Percentiles rank a stretch among this genome's conserved stretches.
These are phyloP conservation scores for Triplophysa yarkandensis DNA, from an alignment of 2,797 vertebrate genomes.

Conservation along the genomic window DNA sequence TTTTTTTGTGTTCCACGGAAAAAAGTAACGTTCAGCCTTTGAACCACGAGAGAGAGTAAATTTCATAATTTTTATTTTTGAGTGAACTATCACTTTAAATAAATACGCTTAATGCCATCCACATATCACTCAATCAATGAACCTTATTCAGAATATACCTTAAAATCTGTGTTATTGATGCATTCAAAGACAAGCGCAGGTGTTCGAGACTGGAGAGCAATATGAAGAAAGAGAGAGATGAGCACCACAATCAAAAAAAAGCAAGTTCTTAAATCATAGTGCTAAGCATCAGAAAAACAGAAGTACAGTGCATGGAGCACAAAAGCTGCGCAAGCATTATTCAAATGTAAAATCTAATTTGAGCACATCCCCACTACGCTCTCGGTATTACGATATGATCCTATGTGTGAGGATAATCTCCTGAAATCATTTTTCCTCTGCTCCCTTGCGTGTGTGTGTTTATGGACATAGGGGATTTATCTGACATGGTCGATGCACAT, in stretches of 20 bases:
- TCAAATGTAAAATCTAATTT: constrained; percentile 7
- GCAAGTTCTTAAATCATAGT: constrained; percentile 10
- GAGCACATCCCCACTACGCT: background rate
- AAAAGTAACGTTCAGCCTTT: no score
- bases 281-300: constrained; percentile 19
- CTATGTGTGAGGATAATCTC: background rate
- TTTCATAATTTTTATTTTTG: no score
- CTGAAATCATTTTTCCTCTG: background rate
- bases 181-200: constrained; percentile 99
- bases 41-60: no score
- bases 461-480: no score
- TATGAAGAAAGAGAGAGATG: constrained; percentile 7
- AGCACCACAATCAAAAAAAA: constrained; percentile 9
- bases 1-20: no score
- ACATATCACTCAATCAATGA: no score
- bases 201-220: constrained; percentile 88
- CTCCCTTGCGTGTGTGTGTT: background rate
- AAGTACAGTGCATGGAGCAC: background rate
- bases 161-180: constrained; percentile 99
- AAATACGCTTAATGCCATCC: no score
- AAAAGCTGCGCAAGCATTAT: constrained; percentile 1
- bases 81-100: no score
- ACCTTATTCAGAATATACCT: constrained; percentile 79
- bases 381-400: background rate
- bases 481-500: background rate